Evolutionary conservation across 92 coral and sea anemone species (phyloP), one percentile per base, ranked within the genome.

Genomic region (Isaurus tuberculatus): DNA sequence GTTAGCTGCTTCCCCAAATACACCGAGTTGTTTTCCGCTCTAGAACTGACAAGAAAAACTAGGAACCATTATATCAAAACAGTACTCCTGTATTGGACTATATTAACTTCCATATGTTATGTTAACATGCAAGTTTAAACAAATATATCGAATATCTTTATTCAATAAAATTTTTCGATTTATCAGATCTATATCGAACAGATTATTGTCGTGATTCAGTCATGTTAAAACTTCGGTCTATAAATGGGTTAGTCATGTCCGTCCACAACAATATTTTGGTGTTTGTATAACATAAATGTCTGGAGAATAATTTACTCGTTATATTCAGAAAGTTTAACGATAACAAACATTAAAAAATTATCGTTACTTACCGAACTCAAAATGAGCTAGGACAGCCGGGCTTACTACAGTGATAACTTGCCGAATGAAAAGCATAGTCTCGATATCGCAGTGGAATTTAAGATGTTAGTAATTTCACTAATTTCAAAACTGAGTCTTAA

Each of bases 381-480:
- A 77, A 33, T 77, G 33, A 57, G 48, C 70, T 2, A 77, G 51
- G 30, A 77, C 33, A 36, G 82, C 68, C 25, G 82, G 82, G 25
- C 70, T 55, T 8, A 77, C 82, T 23, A 77, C 67, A 6, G 82
- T 57, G 20, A 77, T 77, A 60, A 77, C 82, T 77, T 77, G 82
- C 16, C 82, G 82, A 57, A 77, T 77, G 14, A 77, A 77, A 77
- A 77, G 70, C 82, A 77, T 77, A 72, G 26, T 43, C 57, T 23
- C 9, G 19, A 40, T 44, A 44, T 36, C 26, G 32, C 26, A 77
- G 82, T 55, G 44, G 22, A 77, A 23, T 0, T 55, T 77, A 14
- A 23, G 53, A 20, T 57, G 53, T 32, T 57, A 77, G 58, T 32
- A 23, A 43, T 42, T 72, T 77, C 32, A 77, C 82, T 34, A 37